Evolutionary conservation across 2,797 vertebrate species (phyloP), one percentile per base, ranked within the genome.

Genomic region (Xenopus petersii): DNA sequence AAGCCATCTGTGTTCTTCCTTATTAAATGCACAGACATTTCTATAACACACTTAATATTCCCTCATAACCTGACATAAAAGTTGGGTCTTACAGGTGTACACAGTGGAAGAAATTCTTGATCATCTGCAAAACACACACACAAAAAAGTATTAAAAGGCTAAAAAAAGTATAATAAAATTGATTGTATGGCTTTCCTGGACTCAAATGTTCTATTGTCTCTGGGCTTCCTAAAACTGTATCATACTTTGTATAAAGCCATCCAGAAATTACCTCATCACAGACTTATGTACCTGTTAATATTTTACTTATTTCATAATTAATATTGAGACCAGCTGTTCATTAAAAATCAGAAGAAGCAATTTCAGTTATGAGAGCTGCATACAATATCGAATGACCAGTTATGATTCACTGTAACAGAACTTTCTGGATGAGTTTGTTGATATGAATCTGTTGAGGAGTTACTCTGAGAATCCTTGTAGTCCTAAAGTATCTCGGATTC

Each of bases 221-320:
- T 21, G 83, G 86, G 87, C 64, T 82, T 72, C 81, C 84, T 54
- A 84, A 80, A 56, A 77, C 84, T 77, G 12, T 83, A 85, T 88
- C 85, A 83, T 42, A 42, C 36, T 30, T 30, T 30, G 36, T 83
- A 66, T 81, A 61, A 86, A 82, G 82, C 83, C 85, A 84, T 86
- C 89, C 89, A 91, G 84, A 73, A 88, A 88, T 90, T 86, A 90
- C 87, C 84, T 92, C 88, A 91, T 71, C 65, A 80, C 79, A 79
- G 81, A 84, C 74, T 54, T 80, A 86, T 86, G 85, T 89, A 89
- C 88, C 87, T 91, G 84, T 84, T 88, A 84, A 86, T 72, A 89
- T 88, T 85, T 86, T 81, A 82, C 79, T 81, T 60, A 81, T 86
- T 84, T 84, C 68, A 67, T 82, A 84, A 88, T 84, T 89, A 86